Conservation (phyloP, 2,113 vertebrate genomes). For the Sebastes schlegelii region DNA sequence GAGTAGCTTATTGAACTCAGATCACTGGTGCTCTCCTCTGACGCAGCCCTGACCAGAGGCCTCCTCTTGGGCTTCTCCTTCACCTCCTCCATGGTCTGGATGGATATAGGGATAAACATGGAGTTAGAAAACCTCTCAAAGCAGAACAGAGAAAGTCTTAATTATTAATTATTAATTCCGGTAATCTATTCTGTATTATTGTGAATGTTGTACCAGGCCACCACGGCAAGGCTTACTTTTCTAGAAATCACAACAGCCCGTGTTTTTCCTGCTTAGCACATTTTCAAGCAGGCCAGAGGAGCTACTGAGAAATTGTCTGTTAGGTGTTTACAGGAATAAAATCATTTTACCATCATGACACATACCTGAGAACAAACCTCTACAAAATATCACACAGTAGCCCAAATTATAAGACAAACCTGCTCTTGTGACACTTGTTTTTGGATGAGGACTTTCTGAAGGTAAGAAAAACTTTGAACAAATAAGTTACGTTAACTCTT, state of each 20-base stretch:
- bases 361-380: background rate
- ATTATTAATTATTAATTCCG: background rate
- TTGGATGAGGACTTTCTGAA: background rate
- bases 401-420: background rate
- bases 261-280: background rate
- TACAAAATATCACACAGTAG: background rate
- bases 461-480: background rate
- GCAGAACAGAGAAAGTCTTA: background rate
- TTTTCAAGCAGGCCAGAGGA: background rate
- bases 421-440: background rate
- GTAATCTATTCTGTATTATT: background rate
- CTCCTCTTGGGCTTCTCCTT: conserved; percentile 67
- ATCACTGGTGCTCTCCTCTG: conserved; percentile 85
- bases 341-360: background rate
- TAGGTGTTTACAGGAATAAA: background rate
- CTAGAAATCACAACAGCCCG: background rate
- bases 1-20: conserved; percentile 67
- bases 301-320: background rate
- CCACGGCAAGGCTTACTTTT: background rate
- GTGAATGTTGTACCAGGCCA: background rate
- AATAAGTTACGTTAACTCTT: no score
- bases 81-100: conserved; percentile 80
- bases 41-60: conserved; percentile 81
- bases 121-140: background rate
- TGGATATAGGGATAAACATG: background rate